Evolutionary conservation across 2,113 vertebrate species (phyloP), one percentile per base, ranked within the genome.

Genomic region (Triplophysa siluroides): DNA sequence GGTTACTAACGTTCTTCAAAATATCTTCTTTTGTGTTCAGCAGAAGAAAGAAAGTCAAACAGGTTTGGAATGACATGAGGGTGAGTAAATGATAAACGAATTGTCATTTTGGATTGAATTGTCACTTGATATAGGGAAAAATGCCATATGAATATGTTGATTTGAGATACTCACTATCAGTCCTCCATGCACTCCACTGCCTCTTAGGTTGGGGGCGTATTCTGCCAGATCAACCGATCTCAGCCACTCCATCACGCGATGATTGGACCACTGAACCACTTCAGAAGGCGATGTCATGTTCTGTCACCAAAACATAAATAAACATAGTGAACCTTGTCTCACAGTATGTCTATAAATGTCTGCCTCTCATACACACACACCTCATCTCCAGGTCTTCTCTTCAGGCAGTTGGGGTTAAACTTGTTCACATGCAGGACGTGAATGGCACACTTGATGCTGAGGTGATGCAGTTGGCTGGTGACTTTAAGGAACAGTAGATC

Each of bases 171-270:
- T 97, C 89, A 99, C 98, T 23, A 98, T 93, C 24, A 99, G 94
- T 3, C 96, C 98, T 1, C 98, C 98, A 0, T 99, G 98, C 45
- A 99, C 97, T 0, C 98, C 97, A 0, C 98, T 99, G 80, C 98
- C 98, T 76, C 98, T 91, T 80, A 99, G 95, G 86, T 99, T 99
- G n/a, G 98, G 98, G 0, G 98, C 98, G 0, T 99, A 99, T 81
- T 99, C 98, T 0, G 98, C 98, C 87, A 99, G 92, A 83, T 99
- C 98, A 54, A 97, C 98, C 0, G 96, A 97, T 13, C 98, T 85
- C 66, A 99, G 89, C 98, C 98, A 99, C 80, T 99, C 98, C 98
- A 99, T 99, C 83, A 98, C 97, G 33, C 97, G 88, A 89, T 99
- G 98, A 84, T 99, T 99, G 54, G 98, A 99, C 98, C 98, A 99